Evolutionary conservation across 2,888 invertebrate species (phyloP).

Genomic region (Biston stratarius): DNA sequence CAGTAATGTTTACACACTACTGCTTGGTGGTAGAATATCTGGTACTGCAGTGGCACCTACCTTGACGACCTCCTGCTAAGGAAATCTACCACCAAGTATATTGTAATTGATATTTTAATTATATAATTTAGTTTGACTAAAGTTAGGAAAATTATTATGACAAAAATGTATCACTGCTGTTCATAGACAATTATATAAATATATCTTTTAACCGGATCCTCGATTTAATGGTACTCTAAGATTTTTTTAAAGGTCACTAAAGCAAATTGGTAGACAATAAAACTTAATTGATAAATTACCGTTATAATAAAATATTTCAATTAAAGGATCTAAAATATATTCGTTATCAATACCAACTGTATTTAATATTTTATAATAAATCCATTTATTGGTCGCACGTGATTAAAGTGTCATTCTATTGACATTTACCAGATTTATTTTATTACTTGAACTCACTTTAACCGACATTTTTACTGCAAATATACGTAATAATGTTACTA

Average conservation of each 20-base stretch:
- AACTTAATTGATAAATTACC: slow-evolving; percentile 7
- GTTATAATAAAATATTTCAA: slow-evolving; percentile 3
- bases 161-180: not conserved
- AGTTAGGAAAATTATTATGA: no score
- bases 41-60: no score
- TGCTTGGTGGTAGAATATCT: no score
- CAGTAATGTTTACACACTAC: no score
- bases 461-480: not conserved
- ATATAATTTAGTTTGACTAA: no score
- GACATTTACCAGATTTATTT: slow-evolving; percentile 12
- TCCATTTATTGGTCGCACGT: slow-evolving; percentile 1
- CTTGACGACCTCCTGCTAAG: no score
- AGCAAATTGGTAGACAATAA: not conserved
- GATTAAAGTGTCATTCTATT: slow-evolving; percentile 13
- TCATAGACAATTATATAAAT: not conserved
- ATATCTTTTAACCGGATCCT: not conserved
- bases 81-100: no score
- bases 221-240: not conserved
- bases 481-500: no score
- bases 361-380: slow-evolving; percentile 12
- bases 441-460: slow-evolving; percentile 4
- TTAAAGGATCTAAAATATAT: not conserved
- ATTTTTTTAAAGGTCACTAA: slow-evolving; percentile 3
- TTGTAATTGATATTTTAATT: no score
- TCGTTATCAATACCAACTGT: not conserved